Percentiles rank a stretch among this genome's conserved stretches.
phyloP scores from a whole-genome alignment of 2,113 vertebrate genomes.

The Himantopus leucocephalus region DNA sequence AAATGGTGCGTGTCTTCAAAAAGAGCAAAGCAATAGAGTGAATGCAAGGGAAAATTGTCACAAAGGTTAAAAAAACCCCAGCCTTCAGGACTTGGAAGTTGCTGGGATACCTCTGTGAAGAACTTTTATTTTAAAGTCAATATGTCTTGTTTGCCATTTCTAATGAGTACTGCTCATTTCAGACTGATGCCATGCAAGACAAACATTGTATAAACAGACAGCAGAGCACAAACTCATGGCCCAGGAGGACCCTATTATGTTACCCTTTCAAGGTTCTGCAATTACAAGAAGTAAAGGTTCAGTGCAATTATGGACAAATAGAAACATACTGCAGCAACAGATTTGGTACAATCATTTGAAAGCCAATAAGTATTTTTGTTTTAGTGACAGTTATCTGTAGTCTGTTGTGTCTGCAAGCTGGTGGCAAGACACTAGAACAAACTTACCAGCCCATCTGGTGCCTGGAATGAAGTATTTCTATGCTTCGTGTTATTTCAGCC shows the following conservation, averaged over 20 bases:
- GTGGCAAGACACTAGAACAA: conserved; percentile 56
- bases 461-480: conserved; percentile 11
- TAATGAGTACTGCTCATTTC: neutral
- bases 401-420: conserved; percentile 55
- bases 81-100: neutral
- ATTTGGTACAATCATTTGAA: conserved; percentile 27
- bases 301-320: conserved; percentile 19
- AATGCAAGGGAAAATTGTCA: neutral
- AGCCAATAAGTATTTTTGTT: conserved; percentile 48
- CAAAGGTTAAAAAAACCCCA: neutral
- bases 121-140: neutral
- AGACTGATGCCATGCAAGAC: neutral
- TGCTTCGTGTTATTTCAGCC: neutral
- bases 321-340: conserved; percentile 45
- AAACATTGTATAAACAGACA: neutral
- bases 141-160: neutral
- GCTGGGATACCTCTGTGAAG: neutral
- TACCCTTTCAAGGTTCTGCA: neutral
- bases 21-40: neutral
- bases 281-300: neutral
- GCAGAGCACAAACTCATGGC: neutral
- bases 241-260: neutral
- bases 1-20: neutral
- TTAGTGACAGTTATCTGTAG: conserved; percentile 46
- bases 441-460: conserved; percentile 52